Conservation (phyloP, 1,140 invertebrate genomes). For the Mylabris phalerata region DNA sequence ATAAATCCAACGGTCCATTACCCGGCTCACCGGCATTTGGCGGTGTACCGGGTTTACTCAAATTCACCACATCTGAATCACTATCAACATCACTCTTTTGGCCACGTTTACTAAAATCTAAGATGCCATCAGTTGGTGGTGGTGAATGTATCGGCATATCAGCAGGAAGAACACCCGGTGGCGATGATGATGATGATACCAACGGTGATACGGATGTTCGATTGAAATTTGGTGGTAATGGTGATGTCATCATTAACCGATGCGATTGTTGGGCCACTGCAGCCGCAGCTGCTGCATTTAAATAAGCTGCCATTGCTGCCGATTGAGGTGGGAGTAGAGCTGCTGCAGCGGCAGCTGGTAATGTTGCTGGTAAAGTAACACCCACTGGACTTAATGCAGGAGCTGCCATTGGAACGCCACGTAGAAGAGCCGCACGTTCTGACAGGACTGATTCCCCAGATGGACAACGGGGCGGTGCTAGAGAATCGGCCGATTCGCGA, state of each 20-base stretch:
- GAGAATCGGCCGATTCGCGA: constrained; percentile 62
- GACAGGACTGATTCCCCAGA: constrained; percentile 63
- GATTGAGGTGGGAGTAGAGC: constrained; percentile 65
- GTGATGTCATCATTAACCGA: constrained; percentile 68
- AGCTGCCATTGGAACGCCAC: constrained; percentile 45
- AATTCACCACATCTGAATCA: constrained; percentile 57
- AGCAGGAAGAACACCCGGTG: constrained; percentile 39
- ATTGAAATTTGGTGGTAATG: constrained; percentile 51
- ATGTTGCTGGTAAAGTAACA: constrained; percentile 46
- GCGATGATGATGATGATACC: constrained; percentile 53
- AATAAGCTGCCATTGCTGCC: constrained; percentile 69
- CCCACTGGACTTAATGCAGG: constrained; percentile 47
- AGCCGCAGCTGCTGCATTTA: constrained; percentile 57
- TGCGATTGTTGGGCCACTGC: constrained; percentile 62
- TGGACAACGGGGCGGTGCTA: constrained; percentile 56
- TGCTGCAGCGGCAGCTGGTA: constrained; percentile 50
- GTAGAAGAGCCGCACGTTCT: constrained; percentile 49
- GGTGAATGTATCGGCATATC: constrained; percentile 45
- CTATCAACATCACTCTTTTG: constrained; percentile 46
- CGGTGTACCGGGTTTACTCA: constrained; percentile 53
- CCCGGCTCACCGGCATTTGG: constrained; percentile 48
- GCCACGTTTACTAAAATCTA: constrained; percentile 70
- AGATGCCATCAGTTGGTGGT: constrained; percentile 48
- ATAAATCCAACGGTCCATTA: constrained; percentile 73
- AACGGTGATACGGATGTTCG: constrained; percentile 52